phyloP scores from a whole-genome alignment of 2,113 vertebrate species.

The Gyps fulvus region DNA sequence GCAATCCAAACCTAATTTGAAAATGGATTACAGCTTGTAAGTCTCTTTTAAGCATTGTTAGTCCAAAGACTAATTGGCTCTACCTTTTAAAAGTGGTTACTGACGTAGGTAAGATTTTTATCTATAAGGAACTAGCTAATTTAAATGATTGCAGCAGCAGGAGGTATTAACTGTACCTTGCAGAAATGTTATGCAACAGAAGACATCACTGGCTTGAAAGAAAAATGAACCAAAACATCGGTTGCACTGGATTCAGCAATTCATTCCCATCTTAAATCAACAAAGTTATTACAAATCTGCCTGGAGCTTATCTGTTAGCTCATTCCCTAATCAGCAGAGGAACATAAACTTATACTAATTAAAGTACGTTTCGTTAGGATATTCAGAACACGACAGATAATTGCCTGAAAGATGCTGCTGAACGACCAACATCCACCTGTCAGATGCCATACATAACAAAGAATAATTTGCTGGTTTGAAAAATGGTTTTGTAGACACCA shows the following conservation, averaged over 20 bases:
- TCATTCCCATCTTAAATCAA: not conserved
- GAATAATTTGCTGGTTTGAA: not conserved
- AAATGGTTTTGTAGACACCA: not conserved
- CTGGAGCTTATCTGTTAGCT: not conserved
- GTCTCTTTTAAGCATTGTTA: not conserved
- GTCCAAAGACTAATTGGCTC: slow-evolving; percentile 6
- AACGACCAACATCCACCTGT: not conserved
- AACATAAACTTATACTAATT: not conserved
- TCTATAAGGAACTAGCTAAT: slow-evolving; percentile 28
- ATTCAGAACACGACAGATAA: not conserved
- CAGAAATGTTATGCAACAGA: slow-evolving; percentile 13
- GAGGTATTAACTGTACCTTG: slow-evolving; percentile 37
- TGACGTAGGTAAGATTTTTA: slow-evolving; percentile 24
- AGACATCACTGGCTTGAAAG: not conserved
- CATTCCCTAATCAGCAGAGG: not conserved
- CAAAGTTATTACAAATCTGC: not conserved
- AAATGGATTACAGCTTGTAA: not conserved
- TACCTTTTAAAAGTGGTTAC: slow-evolving; percentile 18
- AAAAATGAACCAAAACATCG: not conserved
- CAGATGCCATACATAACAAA: too few species aligned
- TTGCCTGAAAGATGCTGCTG: not conserved
- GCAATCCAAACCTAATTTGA: not conserved
- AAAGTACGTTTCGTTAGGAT: not conserved
- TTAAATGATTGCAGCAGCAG: not conserved
- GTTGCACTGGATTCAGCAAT: not conserved